A percentile compares a stretch with the other conserved stretches of the same genome.
phyloP scores from a whole-genome alignment of 2,113 vertebrate species.

The Seriola dumerili region DNA sequence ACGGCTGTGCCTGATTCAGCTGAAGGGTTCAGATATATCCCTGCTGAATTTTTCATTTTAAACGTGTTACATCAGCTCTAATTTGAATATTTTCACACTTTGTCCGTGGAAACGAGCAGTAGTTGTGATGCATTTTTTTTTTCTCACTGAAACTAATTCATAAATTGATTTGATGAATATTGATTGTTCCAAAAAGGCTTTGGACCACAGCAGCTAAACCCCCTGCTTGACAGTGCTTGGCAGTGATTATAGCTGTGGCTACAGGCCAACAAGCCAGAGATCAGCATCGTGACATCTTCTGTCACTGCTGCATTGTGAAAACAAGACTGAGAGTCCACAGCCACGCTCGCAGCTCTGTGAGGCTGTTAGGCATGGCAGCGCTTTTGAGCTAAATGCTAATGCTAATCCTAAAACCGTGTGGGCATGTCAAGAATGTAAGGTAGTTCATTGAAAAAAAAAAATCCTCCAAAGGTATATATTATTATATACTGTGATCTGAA shows the following conservation, averaged over 20 bases:
- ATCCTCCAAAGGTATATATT: not conserved
- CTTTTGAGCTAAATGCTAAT: not conserved
- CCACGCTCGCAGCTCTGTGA: not conserved
- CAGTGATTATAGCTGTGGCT: conserved; percentile 9
- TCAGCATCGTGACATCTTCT: not conserved
- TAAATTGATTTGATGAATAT: conserved; percentile 44
- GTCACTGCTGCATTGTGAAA: not conserved
- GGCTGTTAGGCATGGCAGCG: not conserved
- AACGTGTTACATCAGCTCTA: conserved; percentile 13
- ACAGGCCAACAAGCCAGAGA: not conserved
- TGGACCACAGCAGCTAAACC: conserved; percentile 19
- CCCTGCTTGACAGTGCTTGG: conserved; percentile 11
- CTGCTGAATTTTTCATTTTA: conserved; percentile 15
- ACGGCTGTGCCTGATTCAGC: conserved; percentile 34
- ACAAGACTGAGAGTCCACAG: not conserved
- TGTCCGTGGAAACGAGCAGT: not conserved
- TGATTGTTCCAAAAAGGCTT: conserved; percentile 45
- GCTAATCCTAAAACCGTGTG: not conserved
- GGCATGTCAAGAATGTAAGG: not conserved
- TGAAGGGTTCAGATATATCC: conserved; percentile 12
- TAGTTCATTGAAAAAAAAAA: not conserved
- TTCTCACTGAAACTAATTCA: conserved; percentile 8
- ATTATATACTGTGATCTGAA: not conserved
- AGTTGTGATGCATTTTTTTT: not conserved
- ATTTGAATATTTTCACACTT: conserved; percentile 27